A percentile compares a stretch with the other conserved stretches of the same genome.
Conservation (phyloP, 2,113 vertebrate species). For the Calidris pygmaea region DNA sequence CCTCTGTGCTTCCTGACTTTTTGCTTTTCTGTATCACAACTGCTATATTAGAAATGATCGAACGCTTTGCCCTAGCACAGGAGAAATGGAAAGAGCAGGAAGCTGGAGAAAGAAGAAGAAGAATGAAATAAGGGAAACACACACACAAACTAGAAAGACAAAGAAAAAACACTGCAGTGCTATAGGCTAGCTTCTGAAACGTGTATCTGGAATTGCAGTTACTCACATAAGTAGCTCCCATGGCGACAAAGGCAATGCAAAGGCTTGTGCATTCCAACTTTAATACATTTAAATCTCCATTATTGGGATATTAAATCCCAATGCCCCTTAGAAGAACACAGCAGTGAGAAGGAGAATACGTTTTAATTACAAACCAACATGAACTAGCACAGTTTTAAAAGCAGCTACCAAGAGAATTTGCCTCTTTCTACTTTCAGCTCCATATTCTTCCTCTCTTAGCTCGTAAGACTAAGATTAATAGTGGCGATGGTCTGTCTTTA, state of each 20-base stretch:
- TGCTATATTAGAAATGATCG: not conserved
- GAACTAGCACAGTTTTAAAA: not conserved
- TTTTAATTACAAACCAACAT: slow-evolving; percentile 1
- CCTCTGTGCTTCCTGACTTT: not conserved
- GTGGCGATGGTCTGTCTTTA: not conserved
- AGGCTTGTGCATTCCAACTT: not conserved
- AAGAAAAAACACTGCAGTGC: not conserved
- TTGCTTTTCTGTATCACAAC: not conserved
- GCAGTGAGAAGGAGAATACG: not conserved
- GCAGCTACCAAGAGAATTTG: not conserved
- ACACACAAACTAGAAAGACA: not conserved
- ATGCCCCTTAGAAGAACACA: not conserved
- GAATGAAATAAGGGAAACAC: not conserved
- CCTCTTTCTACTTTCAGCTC: not conserved
- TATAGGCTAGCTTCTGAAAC: not conserved
- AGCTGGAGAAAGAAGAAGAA: not conserved
- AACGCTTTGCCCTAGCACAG: not conserved
- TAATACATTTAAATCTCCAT: slow-evolving; percentile 21
- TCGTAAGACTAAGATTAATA: not conserved
- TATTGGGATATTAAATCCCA: not conserved
- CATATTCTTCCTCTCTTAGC: not conserved
- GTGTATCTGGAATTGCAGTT: not conserved
- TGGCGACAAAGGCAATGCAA: not conserved
- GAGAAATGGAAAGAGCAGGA: not conserved
- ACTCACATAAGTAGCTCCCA: not conserved